Conservation (phyloP, 1,140 invertebrate species). For the Diorhabda elongata region DNA sequence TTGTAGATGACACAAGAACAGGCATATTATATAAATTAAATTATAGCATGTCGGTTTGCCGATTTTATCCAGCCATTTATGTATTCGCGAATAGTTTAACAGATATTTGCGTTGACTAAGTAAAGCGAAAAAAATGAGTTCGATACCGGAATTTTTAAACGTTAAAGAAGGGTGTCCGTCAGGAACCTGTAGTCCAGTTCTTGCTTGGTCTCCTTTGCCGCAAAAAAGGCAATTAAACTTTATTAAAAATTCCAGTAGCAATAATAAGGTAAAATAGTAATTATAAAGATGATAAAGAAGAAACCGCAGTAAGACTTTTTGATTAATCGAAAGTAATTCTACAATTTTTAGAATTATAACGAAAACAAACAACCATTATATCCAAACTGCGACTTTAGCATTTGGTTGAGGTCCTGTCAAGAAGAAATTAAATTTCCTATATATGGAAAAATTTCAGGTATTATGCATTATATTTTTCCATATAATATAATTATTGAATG, state of each 20-base stretch:
- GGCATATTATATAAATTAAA: too few species aligned
- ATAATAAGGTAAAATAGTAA: not conserved
- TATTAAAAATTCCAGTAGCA: not conserved
- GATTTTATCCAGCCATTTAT: too few species aligned
- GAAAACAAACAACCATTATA: conserved; percentile 44
- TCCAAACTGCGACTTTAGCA: conserved; percentile 66
- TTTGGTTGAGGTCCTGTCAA: conserved; percentile 77
- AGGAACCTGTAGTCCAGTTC: conserved; percentile 23
- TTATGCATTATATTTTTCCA: not conserved
- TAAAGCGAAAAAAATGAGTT: not conserved
- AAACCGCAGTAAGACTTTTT: not conserved
- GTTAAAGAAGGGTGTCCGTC: conserved; percentile 7
- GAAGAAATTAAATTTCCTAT: conserved; percentile 67
- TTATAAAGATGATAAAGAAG: not conserved
- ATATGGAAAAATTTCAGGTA: conserved; percentile 57
- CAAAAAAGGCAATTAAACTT: conserved; percentile 28
- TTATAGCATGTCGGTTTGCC: too few species aligned
- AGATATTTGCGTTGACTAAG: too few species aligned
- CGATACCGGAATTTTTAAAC: not conserved
- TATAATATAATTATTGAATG: too few species aligned
- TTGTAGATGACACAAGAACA: too few species aligned
- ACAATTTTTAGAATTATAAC: not conserved
- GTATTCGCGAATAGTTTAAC: too few species aligned
- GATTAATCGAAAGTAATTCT: not conserved
- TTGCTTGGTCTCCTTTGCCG: conserved; percentile 35